phyloP scores from a whole-genome alignment of 2,797 vertebrate genomes.

The Bufotes viridis region DNA sequence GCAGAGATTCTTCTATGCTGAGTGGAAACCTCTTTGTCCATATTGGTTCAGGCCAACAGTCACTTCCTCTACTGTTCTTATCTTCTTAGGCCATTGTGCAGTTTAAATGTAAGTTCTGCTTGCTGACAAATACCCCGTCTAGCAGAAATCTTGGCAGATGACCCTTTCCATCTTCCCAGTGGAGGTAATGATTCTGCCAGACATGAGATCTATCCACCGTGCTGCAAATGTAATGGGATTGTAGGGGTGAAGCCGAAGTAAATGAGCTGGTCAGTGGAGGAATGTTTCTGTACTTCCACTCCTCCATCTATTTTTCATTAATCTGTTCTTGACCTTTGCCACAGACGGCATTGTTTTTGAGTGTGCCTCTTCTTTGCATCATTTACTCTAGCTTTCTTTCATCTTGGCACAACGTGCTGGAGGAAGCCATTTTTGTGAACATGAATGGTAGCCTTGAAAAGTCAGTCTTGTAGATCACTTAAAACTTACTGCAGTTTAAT shows the following conservation, averaged over 20 bases:
- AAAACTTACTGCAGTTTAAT: neutral
- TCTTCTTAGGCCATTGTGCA: neutral
- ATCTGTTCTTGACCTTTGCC: constrained; percentile 10
- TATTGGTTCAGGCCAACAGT: neutral
- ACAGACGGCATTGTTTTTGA: neutral
- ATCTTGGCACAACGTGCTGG: neutral
- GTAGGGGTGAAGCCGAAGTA: constrained; percentile 4
- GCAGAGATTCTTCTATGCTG: too few relatives aligned
- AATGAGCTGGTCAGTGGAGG: constrained; percentile 22
- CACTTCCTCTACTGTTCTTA: neutral
- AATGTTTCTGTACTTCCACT: neutral
- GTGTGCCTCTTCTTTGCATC: neutral
- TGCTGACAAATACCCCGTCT: neutral
- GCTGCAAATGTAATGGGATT: constrained; percentile 15
- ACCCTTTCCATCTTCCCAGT: constrained; percentile 7
- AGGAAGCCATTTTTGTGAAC: neutral
- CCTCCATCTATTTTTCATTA: constrained; percentile 28
- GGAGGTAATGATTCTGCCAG: constrained; percentile 14
- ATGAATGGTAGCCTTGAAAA: neutral
- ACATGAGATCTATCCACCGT: neutral
- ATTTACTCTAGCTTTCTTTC: neutral
- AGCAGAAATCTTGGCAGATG: constrained; percentile 11
- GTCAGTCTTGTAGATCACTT: neutral
- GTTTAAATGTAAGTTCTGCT: constrained; percentile 3
- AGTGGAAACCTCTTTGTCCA: neutral